Evolutionary conservation across 2,797 vertebrate genomes (phyloP).

Genomic region (Myiotriccus ornatus): DNA sequence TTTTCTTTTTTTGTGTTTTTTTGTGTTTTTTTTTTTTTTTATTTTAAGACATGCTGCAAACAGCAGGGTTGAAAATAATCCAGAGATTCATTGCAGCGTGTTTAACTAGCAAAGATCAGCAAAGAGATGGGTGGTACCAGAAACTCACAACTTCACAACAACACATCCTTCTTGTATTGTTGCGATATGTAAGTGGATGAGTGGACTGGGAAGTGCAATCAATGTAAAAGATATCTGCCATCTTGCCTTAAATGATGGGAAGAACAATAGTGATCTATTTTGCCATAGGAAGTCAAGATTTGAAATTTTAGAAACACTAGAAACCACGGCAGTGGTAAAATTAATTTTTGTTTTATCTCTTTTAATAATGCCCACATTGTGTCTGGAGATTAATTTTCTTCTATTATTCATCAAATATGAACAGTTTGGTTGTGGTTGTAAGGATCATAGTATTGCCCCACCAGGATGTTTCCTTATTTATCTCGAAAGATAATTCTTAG

Average conservation of each 20-base stretch:
- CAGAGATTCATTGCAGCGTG: neutral
- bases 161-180: neutral
- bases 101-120: neutral
- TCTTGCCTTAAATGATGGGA: neutral
- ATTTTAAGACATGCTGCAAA: neutral
- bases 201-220: neutral
- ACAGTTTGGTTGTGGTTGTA: neutral
- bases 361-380: neutral
- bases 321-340: neutral
- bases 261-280: neutral
- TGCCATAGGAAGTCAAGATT: neutral
- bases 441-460: neutral
- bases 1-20: too few relatives aligned
- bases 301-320: neutral
- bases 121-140: neutral
- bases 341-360: neutral
- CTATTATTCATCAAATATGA: neutral
- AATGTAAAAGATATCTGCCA: neutral
- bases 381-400: neutral
- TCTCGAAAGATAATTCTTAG: neutral
- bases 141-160: neutral
- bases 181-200: neutral
- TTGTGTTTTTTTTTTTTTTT: neutral
- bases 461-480: neutral
- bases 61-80: neutral